Evolutionary conservation across 2,797 vertebrate genomes (phyloP).

Genomic region (Lemur catta): DNA sequence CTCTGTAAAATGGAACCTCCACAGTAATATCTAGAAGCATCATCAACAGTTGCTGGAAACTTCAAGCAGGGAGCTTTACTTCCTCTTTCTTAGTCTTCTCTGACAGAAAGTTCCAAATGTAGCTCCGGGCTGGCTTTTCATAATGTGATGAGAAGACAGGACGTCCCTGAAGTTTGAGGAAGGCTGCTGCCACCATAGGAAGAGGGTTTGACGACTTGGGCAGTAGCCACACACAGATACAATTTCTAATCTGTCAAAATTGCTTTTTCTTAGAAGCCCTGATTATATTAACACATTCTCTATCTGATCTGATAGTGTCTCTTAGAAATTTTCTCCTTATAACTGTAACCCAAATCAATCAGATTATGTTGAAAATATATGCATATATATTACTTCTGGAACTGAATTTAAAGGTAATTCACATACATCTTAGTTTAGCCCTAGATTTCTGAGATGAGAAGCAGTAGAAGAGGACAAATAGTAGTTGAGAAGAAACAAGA

Average conservation of each 20-base stretch:
- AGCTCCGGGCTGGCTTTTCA: conserved; percentile 80
- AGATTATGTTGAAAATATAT: conserved; percentile 69
- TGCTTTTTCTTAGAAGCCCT: conserved; percentile 82
- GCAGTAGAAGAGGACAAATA: neutral
- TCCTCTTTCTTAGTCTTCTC: conserved; percentile 77
- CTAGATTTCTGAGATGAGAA: neutral
- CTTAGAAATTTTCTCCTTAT: conserved; percentile 77
- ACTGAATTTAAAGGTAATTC: conserved; percentile 77
- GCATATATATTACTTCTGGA: conserved; percentile 63
- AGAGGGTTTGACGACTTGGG: conserved; percentile 81
- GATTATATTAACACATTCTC: conserved; percentile 83
- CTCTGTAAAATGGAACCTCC: conserved; percentile 48
- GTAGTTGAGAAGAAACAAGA: neutral
- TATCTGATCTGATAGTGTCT: conserved; percentile 79
- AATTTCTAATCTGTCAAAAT: conserved; percentile 86
- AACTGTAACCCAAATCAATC: conserved; percentile 80
- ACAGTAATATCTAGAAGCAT: conserved; percentile 74
- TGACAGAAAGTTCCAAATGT: conserved; percentile 80
- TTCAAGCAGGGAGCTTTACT: conserved; percentile 77
- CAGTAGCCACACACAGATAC: conserved; percentile 81
- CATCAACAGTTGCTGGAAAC: conserved; percentile 79
- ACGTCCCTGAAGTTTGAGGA: conserved; percentile 79
- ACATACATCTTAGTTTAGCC: conserved; percentile 55
- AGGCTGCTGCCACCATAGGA: conserved; percentile 81
- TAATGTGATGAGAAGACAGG: conserved; percentile 79